phyloP scores from a whole-genome alignment of 1,140 invertebrate species.

The Capitella teleta region DNA sequence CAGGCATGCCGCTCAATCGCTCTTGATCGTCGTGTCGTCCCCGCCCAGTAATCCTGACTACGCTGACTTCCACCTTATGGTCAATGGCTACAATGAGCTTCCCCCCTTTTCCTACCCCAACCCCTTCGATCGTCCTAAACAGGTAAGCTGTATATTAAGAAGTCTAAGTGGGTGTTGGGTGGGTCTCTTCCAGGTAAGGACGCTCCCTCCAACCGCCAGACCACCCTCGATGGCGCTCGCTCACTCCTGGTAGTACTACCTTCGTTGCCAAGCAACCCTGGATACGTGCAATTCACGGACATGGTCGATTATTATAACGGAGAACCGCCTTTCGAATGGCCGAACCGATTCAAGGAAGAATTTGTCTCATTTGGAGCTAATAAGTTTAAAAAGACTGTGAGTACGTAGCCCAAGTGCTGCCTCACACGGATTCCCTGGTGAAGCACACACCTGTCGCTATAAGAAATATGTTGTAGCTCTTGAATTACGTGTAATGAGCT shows the following conservation, averaged over 20 bases:
- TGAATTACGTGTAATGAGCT: no score
- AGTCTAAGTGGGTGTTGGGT: no score
- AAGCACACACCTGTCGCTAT: no score
- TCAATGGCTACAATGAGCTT: conserved; percentile 60
- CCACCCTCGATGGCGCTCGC: conserved; percentile 47
- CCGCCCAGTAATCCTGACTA: conserved; percentile 63
- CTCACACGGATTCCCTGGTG: no score
- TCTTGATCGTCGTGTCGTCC: conserved; percentile 73
- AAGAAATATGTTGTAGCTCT: no score
- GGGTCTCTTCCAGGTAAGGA: no score
- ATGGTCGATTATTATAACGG: conserved; percentile 64
- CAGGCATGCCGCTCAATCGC: conserved; percentile 52
- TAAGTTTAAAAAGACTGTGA: no score
- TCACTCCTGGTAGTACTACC: conserved; percentile 75
- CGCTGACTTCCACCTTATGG: conserved; percentile 62
- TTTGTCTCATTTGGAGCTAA: no score
- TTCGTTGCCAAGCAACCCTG: conserved; percentile 61
- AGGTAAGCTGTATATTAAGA: no score
- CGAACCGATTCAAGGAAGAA: conserved; percentile 44
- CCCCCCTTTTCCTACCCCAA: conserved; percentile 69
- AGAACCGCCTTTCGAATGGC: conserved; percentile 69
- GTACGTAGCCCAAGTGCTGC: no score
- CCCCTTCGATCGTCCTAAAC: conserved; percentile 45
- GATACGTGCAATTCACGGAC: conserved; percentile 63
- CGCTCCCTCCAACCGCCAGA: no score